These are phyloP conservation scores for Heliothis subflexa DNA, from an alignment of 1,140 invertebrate species.

Conservation along the genomic window DNA sequence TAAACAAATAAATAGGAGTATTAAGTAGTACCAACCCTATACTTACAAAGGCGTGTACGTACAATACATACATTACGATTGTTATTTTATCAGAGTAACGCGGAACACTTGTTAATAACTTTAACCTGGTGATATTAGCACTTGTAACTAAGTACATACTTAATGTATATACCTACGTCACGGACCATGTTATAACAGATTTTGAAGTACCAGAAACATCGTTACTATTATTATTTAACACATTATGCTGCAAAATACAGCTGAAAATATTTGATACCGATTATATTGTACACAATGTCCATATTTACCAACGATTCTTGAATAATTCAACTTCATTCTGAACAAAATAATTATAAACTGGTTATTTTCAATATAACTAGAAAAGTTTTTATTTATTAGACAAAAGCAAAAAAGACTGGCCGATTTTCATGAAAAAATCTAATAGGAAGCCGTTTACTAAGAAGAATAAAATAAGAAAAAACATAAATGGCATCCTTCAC, in stretches of 20 bases:
- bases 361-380: too few relatives aligned
- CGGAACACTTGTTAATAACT: background rate
- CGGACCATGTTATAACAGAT: background rate
- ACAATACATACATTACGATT: slow-evolving; percentile 33
- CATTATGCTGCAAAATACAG: background rate
- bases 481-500: background rate
- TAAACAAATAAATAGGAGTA: too few relatives aligned
- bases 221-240: background rate
- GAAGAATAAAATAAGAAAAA: background rate
- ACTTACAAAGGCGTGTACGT: background rate
- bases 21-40: slow-evolving; percentile 6
- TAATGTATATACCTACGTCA: background rate
- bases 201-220: background rate
- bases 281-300: background rate
- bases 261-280: background rate
- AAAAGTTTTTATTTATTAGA: background rate
- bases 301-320: background rate
- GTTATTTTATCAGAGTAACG: slow-evolving; percentile 35
- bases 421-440: background rate
- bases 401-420: background rate
- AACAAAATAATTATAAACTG: too few relatives aligned
- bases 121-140: background rate
- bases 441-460: background rate
- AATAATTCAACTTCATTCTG: too few relatives aligned
- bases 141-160: slow-evolving; percentile 7